Conservation (phyloP, 2,888 invertebrate species). For the Troides aeacus region DNA sequence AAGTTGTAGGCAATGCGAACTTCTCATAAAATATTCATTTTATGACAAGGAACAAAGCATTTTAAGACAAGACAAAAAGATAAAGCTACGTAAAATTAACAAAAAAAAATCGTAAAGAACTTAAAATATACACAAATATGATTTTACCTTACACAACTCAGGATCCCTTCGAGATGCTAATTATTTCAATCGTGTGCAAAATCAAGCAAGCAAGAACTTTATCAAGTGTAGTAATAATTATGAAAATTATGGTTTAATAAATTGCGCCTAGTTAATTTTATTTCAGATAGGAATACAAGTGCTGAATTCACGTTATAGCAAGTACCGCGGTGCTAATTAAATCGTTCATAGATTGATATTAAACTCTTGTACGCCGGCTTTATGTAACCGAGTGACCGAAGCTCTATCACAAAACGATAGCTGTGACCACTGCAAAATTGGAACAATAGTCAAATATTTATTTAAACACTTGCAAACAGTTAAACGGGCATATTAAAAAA, state of each 20-base stretch:
- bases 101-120: too few species aligned
- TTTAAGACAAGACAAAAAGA: too few species aligned
- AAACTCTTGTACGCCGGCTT: neutral
- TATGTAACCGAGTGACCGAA: neutral
- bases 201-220: neutral
- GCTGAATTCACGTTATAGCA: neutral
- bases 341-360: neutral
- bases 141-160: too few species aligned
- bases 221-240: neutral
- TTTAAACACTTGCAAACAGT: neutral
- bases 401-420: neutral
- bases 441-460: neutral
- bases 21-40: too few species aligned
- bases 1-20: neutral
- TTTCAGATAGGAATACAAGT: neutral
- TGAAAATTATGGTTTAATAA: neutral
- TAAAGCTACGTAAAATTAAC: too few species aligned
- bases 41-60: too few species aligned
- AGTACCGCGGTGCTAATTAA: too few species aligned
- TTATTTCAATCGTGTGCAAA: too few species aligned
- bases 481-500: too few species aligned
- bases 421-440: neutral
- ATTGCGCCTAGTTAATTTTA: neutral
- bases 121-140: too few species aligned
- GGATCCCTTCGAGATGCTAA: too few species aligned